These are phyloP conservation scores for Phengaris arion DNA, from an alignment of 2,888 invertebrate species.

Conservation along the genomic window DNA sequence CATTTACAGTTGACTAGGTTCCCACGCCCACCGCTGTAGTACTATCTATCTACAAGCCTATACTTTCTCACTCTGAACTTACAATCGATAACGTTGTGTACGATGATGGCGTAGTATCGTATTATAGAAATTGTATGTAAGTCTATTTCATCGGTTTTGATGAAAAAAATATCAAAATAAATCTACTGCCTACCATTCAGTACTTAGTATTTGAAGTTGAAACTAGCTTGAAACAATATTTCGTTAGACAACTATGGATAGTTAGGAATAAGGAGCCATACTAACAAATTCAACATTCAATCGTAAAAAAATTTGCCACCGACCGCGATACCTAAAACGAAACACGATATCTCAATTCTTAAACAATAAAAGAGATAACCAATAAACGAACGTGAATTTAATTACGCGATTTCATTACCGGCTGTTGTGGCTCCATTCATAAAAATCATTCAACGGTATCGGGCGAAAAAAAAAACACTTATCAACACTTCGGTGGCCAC, in stretches of 20 bases:
- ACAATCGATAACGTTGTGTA: background rate
- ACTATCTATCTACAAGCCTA: background rate
- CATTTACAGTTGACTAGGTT: background rate
- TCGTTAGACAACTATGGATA: too few relatives aligned
- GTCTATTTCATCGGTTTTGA: background rate
- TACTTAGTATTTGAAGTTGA: too few relatives aligned
- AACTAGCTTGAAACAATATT: too few relatives aligned
- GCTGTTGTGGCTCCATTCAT: constrained; percentile 13
- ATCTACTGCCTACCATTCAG: background rate
- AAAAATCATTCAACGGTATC: constrained; percentile 8
- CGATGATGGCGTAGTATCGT: too few relatives aligned
- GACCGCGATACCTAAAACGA: background rate
- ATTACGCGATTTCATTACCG: constrained; percentile 15
- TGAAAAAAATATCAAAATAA: background rate
- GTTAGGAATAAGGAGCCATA: background rate
- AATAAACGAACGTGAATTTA: background rate
- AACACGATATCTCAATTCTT: background rate
- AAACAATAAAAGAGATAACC: constrained; percentile 9
- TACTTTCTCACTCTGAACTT: background rate
- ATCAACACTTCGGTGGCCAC: constrained; percentile 40
- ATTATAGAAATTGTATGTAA: background rate
- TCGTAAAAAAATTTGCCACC: background rate
- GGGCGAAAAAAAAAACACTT: constrained; percentile 33
- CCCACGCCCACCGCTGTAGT: background rate
- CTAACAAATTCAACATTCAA: background rate